Evolutionary conservation across 2,888 invertebrate genomes (phyloP), one percentile per base, ranked within the genome.

Genomic region (Galerucella nymphaeae): DNA sequence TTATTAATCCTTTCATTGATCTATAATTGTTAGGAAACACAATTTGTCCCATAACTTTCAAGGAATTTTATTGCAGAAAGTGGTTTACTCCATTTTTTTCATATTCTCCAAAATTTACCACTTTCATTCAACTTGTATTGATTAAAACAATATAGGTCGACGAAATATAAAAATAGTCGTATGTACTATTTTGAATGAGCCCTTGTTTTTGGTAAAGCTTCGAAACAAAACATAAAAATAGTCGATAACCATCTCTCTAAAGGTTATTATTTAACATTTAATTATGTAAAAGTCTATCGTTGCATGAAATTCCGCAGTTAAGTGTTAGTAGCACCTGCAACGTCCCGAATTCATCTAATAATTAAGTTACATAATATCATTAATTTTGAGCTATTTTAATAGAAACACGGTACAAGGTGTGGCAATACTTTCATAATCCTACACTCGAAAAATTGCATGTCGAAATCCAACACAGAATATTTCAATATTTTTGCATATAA

Each of bases 311-410:
- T 72, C 42, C 65, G 65, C 69, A 68, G 72, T 72, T 61, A 72
- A 53, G 30, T 18, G 59, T n/a, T 62, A n/a, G 18, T 62, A 61
- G 61, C 38, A 38, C 16, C 8, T 42, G 64, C 64, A 58, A 66
- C 58, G 67, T 63, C 30, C 64, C 58, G 45, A 68, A 72, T 65
- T 72, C 69, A 69, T 68, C 72, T 65, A 72, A 69, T 65, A 72
- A 69, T 69, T 69, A 69, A 69, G 69, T 72, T 68, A 68, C 64
- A 64, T 72, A 72, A 72, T 72, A 68, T 68, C 72, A 65, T 68
- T 68, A 64, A 45, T 59, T 67, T 64, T 67, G 55, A 65, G 61
- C 53, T 50, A 61, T 72, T 72, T 69, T 65, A 63, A 65, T 48
- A 42, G 69, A 72, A 69, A 53, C 38, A 38, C 45, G 64, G 63